A percentile compares a stretch with the other conserved stretches of the same genome.
These are phyloP conservation scores for Tribolium freemani DNA, from an alignment of 2,888 invertebrate species.

Conservation along the genomic window DNA sequence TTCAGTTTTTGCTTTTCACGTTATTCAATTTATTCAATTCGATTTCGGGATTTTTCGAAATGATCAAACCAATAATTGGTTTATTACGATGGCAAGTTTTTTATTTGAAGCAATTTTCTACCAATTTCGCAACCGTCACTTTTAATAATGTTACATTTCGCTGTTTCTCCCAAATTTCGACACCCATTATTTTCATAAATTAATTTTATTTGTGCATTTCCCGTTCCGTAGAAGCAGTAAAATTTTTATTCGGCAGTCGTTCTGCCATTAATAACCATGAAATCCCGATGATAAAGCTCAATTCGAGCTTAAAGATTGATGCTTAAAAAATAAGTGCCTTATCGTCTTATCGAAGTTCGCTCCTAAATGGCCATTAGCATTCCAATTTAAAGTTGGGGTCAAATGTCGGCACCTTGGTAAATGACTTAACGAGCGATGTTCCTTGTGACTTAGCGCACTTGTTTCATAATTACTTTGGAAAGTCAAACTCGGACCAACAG, in stretches of 20 bases:
- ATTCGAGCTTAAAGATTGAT: constrained; percentile 1
- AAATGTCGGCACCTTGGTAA: constrained; percentile 35
- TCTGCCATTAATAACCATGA: constrained; percentile 23
- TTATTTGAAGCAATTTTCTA: not conserved
- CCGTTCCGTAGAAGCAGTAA: not conserved
- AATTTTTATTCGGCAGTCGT: not conserved
- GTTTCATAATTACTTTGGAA: constrained; percentile 38
- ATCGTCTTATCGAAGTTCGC: constrained; percentile 7
- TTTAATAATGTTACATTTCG: not conserved
- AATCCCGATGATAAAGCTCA: constrained; percentile 13
- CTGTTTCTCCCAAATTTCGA: not conserved
- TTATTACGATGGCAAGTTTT: not conserved
- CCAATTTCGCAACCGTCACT: not conserved
- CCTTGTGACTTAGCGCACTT: constrained; percentile 27
- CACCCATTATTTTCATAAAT: no score
- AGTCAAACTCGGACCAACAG: constrained; percentile 39
- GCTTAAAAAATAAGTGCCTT: constrained; percentile 19
- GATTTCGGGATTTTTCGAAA: not conserved
- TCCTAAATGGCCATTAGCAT: constrained; percentile 23
- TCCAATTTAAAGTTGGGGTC: constrained; percentile 8
- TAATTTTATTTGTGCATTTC: no score
- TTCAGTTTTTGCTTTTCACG: not conserved
- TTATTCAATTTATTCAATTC: not conserved
- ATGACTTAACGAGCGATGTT: constrained; percentile 38
- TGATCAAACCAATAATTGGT: not conserved